Evolutionary conservation across 2,797 vertebrate genomes (phyloP).

Genomic region (Aphelocoma californica): DNA sequence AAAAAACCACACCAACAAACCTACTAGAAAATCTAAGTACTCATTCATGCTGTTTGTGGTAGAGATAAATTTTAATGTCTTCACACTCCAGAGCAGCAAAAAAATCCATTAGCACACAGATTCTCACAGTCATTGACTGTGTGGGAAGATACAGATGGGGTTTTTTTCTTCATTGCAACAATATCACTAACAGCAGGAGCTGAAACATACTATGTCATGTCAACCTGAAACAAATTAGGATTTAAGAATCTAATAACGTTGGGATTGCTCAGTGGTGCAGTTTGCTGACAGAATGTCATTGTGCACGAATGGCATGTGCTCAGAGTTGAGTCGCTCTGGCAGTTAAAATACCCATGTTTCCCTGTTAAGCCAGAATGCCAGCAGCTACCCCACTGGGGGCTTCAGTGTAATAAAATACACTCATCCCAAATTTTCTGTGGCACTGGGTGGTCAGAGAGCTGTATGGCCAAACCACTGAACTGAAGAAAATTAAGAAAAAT

Average conservation of each 20-base stretch:
- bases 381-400: background rate
- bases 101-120: slow-evolving; percentile 42
- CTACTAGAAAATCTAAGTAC: background rate
- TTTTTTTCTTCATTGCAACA: slow-evolving; percentile 33
- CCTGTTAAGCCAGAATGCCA: background rate
- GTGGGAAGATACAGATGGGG: slow-evolving; percentile 4
- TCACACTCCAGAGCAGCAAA: slow-evolving; percentile 15
- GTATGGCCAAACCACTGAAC: background rate
- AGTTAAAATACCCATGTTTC: background rate
- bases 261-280: slow-evolving; percentile 2
- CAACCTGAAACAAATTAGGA: slow-evolving; percentile 63
- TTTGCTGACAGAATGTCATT: slow-evolving; percentile 47
- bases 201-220: slow-evolving; percentile 29
- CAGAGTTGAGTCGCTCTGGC: background rate
- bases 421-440: background rate
- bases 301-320: background rate
- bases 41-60: slow-evolving; percentile 49
- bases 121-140: slow-evolving; percentile 28
- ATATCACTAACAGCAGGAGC: slow-evolving; percentile 43
- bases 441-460: background rate
- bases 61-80: slow-evolving; percentile 45
- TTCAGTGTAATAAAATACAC: background rate
- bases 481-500: background rate
- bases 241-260: slow-evolving; percentile 50
- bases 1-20: background rate